phyloP scores from a whole-genome alignment of 2,113 vertebrate species.

The Bucco capensis region DNA sequence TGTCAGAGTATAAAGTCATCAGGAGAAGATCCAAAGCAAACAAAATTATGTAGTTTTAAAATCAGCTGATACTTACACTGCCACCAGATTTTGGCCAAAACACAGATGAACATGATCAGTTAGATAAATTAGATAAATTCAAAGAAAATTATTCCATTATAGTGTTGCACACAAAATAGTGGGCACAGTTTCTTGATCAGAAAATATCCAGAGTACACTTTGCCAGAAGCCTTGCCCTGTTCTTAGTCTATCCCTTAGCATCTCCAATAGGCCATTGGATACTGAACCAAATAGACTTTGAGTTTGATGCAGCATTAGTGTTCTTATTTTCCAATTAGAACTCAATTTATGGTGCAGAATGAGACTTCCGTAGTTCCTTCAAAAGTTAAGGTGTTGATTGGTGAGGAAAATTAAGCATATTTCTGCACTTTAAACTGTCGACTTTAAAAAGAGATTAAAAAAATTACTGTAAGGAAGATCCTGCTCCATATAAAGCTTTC shows the following conservation, averaged over 20 bases:
- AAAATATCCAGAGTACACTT: not conserved
- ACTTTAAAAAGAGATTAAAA: not conserved
- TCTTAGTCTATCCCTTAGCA: not conserved
- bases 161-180: not conserved
- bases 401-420: not conserved
- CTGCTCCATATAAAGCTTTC: not conserved
- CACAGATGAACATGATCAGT: not conserved
- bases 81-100: not conserved
- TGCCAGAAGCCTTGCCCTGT: not conserved
- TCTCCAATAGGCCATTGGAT: not conserved
- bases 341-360: not conserved
- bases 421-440: not conserved
- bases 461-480: not conserved
- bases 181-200: not conserved
- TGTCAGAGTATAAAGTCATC: not conserved
- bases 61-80: not conserved
- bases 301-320: not conserved
- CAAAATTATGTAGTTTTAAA: not conserved
- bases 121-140: not conserved
- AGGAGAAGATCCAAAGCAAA: constrained; percentile 27
- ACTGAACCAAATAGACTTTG: not conserved
- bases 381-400: not conserved
- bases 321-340: not conserved
- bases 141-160: not conserved
- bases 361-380: not conserved